Evolutionary conservation across 2,113 vertebrate genomes (phyloP).

Genomic region (Centropus unirufus): DNA sequence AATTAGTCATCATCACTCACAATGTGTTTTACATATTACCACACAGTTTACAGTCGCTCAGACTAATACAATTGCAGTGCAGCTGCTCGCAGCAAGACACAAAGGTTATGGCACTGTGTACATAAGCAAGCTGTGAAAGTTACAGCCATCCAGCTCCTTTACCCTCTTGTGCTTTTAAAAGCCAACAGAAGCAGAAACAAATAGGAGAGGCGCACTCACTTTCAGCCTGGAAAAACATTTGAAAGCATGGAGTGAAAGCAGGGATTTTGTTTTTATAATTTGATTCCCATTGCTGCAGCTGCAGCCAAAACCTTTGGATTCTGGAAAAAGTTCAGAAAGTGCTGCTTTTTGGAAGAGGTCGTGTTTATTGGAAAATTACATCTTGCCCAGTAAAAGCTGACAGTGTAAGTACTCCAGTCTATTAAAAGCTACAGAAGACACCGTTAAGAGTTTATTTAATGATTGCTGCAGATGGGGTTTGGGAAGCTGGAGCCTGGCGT

Average conservation of each 20-base stretch:
- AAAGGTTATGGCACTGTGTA: conserved; percentile 73
- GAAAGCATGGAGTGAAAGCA: conserved; percentile 65
- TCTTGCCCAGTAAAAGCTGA: conserved; percentile 71
- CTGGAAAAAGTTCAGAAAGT: conserved; percentile 74
- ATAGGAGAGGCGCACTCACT: too few relatives aligned
- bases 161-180: conserved; percentile 68
- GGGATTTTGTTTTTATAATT: conserved; percentile 73
- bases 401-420: conserved; percentile 66
- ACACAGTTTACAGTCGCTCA: conserved; percentile 72
- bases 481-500: neutral
- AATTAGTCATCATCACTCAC: conserved; percentile 64
- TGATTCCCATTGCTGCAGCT: conserved; percentile 72
- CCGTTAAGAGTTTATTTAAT: conserved; percentile 58
- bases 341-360: conserved; percentile 65
- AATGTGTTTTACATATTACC: conserved; percentile 59
- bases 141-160: conserved; percentile 65
- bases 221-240: conserved; percentile 72
- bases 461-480: conserved; percentile 51
- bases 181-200: conserved; percentile 77
- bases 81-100: conserved; percentile 75
- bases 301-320: conserved; percentile 67
- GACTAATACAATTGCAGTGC: conserved; percentile 65
- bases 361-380: conserved; percentile 74
- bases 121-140: conserved; percentile 77
- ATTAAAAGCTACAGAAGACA: conserved; percentile 67